phyloP scores from a whole-genome alignment of 2,888 invertebrate genomes.

The Neuroscelio doddi region DNA sequence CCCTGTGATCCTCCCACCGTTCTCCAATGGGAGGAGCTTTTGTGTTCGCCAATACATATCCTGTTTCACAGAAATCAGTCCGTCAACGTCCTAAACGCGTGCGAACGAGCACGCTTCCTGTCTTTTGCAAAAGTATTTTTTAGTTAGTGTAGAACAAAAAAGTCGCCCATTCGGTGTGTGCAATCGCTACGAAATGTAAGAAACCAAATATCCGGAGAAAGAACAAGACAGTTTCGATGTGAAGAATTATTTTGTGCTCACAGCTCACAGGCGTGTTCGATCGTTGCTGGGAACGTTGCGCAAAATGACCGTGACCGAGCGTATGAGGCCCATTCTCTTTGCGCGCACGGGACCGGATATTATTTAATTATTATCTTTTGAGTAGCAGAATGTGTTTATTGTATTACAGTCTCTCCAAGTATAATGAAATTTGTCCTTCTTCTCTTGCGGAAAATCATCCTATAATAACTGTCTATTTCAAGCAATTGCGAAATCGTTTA shows the following conservation, averaged over 20 bases:
- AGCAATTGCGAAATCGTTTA: too few species aligned
- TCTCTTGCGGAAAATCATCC: conserved; percentile 1
- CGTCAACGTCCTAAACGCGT: conserved; percentile 67
- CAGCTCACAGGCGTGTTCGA: conserved; percentile 40
- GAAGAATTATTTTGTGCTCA: too few species aligned
- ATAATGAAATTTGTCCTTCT: conserved; percentile 2
- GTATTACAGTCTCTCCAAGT: not conserved
- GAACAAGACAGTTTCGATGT: not conserved
- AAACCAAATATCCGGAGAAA: not conserved
- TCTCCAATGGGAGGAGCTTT: conserved; percentile 67
- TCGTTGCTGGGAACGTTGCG: conserved; percentile 31
- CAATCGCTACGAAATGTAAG: too few species aligned
- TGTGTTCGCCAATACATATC: conserved; percentile 65
- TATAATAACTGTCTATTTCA: not conserved
- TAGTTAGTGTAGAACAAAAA: too few species aligned
- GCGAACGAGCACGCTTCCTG: conserved; percentile 58
- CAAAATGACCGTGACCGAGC: conserved; percentile 38
- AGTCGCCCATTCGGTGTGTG: too few species aligned
- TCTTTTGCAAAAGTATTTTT: conserved; percentile 42
- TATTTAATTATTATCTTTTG: conserved; percentile 18
- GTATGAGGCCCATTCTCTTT: conserved; percentile 33
- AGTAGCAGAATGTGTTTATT: too few species aligned
- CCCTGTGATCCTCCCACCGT: conserved; percentile 61
- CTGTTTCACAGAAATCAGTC: conserved; percentile 61
- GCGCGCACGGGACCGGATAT: conserved; percentile 37